A percentile compares a stretch with the other conserved stretches of the same genome.
phyloP scores from a whole-genome alignment of 2,888 invertebrate species.

The Candidula unifasciata region DNA sequence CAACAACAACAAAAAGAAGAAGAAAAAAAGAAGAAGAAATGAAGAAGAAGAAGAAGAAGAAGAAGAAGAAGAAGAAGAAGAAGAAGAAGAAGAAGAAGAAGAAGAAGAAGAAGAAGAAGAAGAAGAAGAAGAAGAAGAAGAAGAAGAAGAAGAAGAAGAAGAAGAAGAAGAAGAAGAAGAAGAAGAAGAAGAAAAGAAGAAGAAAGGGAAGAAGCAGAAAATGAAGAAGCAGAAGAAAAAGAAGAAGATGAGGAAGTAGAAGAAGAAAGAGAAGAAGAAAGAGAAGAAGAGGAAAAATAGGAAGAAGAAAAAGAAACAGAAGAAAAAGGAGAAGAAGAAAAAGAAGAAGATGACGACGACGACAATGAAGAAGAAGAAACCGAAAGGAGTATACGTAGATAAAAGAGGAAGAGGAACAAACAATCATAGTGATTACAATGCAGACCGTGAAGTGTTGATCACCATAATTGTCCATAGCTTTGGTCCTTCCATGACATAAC shows the following conservation, averaged over 20 bases:
- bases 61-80: neutral
- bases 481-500: too few species aligned
- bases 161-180: neutral
- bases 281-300: neutral
- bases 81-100: constrained; percentile 1
- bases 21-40: neutral
- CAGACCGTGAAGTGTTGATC: too few species aligned
- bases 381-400: too few species aligned
- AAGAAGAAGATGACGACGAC: neutral
- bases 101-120: neutral
- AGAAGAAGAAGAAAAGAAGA: constrained; percentile 22
- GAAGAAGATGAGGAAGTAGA: too few species aligned
- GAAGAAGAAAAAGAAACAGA: too few species aligned
- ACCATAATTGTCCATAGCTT: too few species aligned
- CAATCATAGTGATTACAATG: too few species aligned
- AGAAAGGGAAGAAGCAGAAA: too few species aligned
- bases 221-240: too few species aligned
- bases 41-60: neutral
- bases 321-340: too few species aligned
- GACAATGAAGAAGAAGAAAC: neutral
- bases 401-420: too few species aligned
- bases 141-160: constrained; percentile 7
- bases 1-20: too few species aligned
- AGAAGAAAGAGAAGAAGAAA: neutral
- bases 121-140: neutral